Evolutionary conservation across 2,888 invertebrate genomes (phyloP).

Genomic region (Myopa tessellatipennis): DNA sequence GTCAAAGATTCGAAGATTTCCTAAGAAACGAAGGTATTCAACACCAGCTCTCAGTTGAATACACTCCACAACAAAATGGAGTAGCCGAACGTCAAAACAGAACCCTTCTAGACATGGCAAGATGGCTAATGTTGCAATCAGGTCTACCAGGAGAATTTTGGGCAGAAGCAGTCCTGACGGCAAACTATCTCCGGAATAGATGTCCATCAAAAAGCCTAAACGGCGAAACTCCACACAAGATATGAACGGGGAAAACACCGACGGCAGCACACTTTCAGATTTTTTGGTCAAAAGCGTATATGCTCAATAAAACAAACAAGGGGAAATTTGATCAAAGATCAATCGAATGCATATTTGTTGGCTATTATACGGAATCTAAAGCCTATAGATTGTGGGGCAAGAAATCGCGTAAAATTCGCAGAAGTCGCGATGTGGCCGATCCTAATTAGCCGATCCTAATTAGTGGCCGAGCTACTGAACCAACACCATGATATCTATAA

Average conservation of each 20-base stretch:
- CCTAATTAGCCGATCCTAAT: no score
- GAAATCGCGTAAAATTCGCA: neutral
- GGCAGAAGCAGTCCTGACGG: constrained; percentile 48
- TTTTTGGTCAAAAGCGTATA: constrained; percentile 51
- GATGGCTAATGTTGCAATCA: constrained; percentile 40
- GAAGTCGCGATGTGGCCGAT: neutral
- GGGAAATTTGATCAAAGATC: constrained; percentile 19
- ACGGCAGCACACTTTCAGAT: constrained; percentile 55
- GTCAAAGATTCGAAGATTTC: constrained; percentile 2
- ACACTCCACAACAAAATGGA: constrained; percentile 44
- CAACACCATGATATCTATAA: no score
- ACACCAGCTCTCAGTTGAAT: constrained; percentile 13
- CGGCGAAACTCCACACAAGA: constrained; percentile 57
- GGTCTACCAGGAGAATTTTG: constrained; percentile 17
- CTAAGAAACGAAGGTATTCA: constrained; percentile 4
- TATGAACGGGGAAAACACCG: constrained; percentile 59
- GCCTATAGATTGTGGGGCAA: neutral
- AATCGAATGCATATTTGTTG: neutral
- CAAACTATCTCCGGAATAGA: constrained; percentile 39
- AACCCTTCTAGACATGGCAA: constrained; percentile 44
- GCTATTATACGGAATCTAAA: constrained; percentile 11
- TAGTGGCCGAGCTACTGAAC: no score
- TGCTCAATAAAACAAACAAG: constrained; percentile 37
- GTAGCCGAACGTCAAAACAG: constrained; percentile 42
- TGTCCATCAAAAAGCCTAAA: neutral